phyloP scores from a whole-genome alignment of 2,888 invertebrate genomes.

The Drosophila mimetica region DNA sequence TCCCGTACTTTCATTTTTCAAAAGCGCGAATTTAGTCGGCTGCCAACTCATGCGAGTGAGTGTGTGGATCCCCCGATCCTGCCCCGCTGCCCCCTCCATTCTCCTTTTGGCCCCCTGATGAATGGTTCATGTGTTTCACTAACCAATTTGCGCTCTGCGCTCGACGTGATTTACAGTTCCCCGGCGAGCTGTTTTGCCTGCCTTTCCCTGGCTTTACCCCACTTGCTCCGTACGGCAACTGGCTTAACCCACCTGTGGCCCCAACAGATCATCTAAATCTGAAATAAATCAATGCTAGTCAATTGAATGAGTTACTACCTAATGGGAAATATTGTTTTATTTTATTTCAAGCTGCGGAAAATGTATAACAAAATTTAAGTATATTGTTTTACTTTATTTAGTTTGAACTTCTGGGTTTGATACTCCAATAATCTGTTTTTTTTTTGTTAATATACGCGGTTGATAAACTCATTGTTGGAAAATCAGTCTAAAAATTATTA shows the following conservation, averaged over 20 bases:
- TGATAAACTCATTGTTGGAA: too few relatives aligned
- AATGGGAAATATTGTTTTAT: too few relatives aligned
- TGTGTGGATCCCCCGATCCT: constrained; percentile 7
- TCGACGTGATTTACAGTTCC: constrained; percentile 76
- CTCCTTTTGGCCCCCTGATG: constrained; percentile 5
- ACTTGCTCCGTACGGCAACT: constrained; percentile 16
- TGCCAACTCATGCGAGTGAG: constrained; percentile 23
- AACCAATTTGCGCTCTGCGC: constrained; percentile 72
- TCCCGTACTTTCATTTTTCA: constrained; percentile 57
- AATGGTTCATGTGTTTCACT: constrained; percentile 57
- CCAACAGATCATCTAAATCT: constrained; percentile 3
- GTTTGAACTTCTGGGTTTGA: too few relatives aligned
- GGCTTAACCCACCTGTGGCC: constrained; percentile 33
- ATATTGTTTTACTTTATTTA: too few relatives aligned
- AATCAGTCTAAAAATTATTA: too few relatives aligned
- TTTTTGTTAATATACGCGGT: too few relatives aligned
- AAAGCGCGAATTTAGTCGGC: constrained; percentile 61
- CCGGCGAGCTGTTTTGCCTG: constrained; percentile 63
- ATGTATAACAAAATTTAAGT: too few relatives aligned
- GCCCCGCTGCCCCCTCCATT: not conserved
- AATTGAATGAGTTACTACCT: not conserved
- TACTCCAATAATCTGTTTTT: too few relatives aligned
- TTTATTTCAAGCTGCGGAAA: too few relatives aligned
- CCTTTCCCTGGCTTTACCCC: constrained; percentile 4
- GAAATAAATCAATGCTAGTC: constrained; percentile 6